phyloP scores from a whole-genome alignment of 2,797 vertebrate genomes.

The Esox lucius region DNA sequence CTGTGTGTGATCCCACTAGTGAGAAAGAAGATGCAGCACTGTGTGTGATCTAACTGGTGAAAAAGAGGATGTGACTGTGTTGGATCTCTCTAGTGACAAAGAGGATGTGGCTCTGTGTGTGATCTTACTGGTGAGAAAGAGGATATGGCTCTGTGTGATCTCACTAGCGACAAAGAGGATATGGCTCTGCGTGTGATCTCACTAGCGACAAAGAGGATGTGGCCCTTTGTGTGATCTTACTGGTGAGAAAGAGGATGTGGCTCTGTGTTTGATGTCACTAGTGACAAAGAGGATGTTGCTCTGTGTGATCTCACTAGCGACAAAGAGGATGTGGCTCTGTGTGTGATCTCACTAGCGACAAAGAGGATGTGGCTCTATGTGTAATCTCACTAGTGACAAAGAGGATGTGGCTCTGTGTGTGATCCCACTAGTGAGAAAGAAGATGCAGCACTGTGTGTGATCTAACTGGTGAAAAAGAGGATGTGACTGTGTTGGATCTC shows the following conservation, averaged over 20 bases:
- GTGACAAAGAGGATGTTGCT: slow-evolving; percentile 77
- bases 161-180: neutral
- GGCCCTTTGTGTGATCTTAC: too few relatives aligned
- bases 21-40: neutral
- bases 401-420: too few relatives aligned
- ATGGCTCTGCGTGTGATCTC: neutral
- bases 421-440: too few relatives aligned
- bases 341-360: slow-evolving; percentile 86
- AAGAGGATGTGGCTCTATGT: slow-evolving; percentile 96
- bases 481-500: slow-evolving; percentile 71
- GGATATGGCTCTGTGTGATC: too few relatives aligned
- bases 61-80: slow-evolving; percentile 93
- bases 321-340: slow-evolving; percentile 91
- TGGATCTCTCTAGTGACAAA: slow-evolving; percentile 86
- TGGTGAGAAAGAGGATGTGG: too few relatives aligned
- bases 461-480: slow-evolving; percentile 94
- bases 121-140: neutral
- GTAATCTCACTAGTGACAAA: too few relatives aligned
- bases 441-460: neutral
- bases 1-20: too few relatives aligned
- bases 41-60: slow-evolving; percentile 84
- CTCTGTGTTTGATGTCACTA: neutral
- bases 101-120: neutral
- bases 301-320: slow-evolving; percentile 87
- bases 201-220: too few relatives aligned